Evolutionary conservation across 2,888 invertebrate species (phyloP), one percentile per base, ranked within the genome.

Genomic region (Melinaea marsaeus): DNA sequence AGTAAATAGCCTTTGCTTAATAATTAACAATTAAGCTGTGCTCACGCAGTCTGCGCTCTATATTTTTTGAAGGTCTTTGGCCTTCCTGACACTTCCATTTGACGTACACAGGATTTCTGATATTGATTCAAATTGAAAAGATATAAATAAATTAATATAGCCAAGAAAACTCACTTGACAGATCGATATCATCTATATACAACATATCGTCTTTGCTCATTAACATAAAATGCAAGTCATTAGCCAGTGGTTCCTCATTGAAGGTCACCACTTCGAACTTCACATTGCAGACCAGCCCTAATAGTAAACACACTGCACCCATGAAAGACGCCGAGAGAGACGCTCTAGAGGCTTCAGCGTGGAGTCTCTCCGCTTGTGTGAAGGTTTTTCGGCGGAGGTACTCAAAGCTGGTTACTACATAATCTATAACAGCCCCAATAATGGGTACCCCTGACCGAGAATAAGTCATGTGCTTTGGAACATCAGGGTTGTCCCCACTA

Each of bases 221-320:
- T 58, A 90, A 65, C 78, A 90, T 80, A 35, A 83, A 79, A 64
- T 90, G 90, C 61, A 90, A 72, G 65, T 90, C 90, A 62, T 85
- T 76, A 0, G 75, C 66, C 33, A 90, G 60, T 0, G 88, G 85
- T 9, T 78, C 75, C 0, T 84, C 77, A 45, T 84, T 79, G 0
- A 82, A 66, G 0, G 79, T 88, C n/a, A 83, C 86, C 2, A 89
- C 83, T 76, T 90, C 90, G 4, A 90, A 80, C 71, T 90, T 90
- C 3, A 90, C 78, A 60, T 88, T 89, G 42, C 80, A 78, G 7
- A 78, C 74, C 6, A 88, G 66, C 0, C 88, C 90, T 5, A 89
- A 72, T 3, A 83, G 13, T 0, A 89, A 67, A 32, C 88, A 87
- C 0, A 86, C 81, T 0, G 69, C 55, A 0, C 84, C 79, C 60